These are phyloP conservation scores for Siniperca knerii DNA, from an alignment of 2,113 vertebrate genomes.

Conservation along the genomic window DNA sequence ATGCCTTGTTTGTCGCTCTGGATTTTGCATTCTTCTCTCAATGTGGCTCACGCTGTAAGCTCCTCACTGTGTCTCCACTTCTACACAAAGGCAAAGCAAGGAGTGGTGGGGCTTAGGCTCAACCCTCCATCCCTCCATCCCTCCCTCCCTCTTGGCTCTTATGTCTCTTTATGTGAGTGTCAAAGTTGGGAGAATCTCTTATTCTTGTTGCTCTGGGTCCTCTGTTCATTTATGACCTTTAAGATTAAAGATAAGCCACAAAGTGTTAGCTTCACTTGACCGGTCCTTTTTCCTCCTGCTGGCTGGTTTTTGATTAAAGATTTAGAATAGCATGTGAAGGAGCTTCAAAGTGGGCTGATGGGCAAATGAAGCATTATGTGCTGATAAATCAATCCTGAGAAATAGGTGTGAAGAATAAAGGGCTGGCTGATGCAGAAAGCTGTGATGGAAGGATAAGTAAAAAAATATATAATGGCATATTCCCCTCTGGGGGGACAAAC, in stretches of 20 bases:
- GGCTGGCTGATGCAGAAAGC: constrained; percentile 21
- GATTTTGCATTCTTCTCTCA: constrained; percentile 64
- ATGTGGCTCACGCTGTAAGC: constrained; percentile 51
- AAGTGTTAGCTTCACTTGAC: constrained; percentile 61
- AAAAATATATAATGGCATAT: constrained; percentile 9
- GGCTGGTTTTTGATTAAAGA: constrained; percentile 67
- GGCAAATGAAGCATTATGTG: constrained; percentile 61
- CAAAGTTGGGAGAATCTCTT: constrained; percentile 59
- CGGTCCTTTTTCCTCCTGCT: not conserved
- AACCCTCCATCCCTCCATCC: constrained; percentile 3
- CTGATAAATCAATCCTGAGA: constrained; percentile 56
- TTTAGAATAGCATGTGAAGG: constrained; percentile 58
- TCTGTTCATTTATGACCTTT: constrained; percentile 73
- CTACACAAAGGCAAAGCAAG: constrained; percentile 51
- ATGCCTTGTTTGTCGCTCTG: constrained; percentile 66
- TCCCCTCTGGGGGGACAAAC: constrained; percentile 13
- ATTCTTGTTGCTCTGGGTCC: constrained; percentile 59
- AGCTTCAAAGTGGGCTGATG: constrained; percentile 54
- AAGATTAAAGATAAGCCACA: constrained; percentile 76
- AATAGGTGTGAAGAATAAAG: constrained; percentile 52
- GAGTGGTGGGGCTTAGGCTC: constrained; percentile 39
- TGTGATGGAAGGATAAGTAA: constrained; percentile 27
- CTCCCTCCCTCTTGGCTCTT: constrained; percentile 20
- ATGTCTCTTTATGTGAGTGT: constrained; percentile 68
- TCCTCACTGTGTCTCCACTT: constrained; percentile 35